Conservation (phyloP, 1,140 invertebrate species). For the Nephotettix cincticeps region DNA sequence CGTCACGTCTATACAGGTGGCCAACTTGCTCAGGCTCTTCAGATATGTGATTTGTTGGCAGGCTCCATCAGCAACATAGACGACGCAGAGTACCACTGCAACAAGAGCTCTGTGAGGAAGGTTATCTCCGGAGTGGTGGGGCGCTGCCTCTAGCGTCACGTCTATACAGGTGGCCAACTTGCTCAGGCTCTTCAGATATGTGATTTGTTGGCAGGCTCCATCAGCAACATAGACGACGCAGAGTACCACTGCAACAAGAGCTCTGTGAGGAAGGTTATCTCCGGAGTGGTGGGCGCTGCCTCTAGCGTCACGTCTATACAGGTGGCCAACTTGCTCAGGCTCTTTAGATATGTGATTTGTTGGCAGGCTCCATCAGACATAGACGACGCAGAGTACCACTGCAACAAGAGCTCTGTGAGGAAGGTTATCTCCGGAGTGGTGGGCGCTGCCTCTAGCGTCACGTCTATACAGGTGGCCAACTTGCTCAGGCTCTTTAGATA, state of each 20-base stretch:
- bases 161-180: conserved; percentile 96
- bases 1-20: conserved; percentile 94
- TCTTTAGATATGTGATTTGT: no score
- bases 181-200: conserved; percentile 84
- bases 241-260: conserved; percentile 86
- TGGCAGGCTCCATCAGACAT: no score
- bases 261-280: conserved; percentile 83
- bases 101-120: conserved; percentile 78
- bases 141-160: conserved; percentile 91
- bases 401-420: no score
- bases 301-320: no score
- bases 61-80: conserved; percentile 95
- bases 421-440: no score
- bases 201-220: conserved; percentile 71
- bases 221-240: conserved; percentile 90
- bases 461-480: no score
- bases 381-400: no score
- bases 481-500: no score
- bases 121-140: conserved; percentile 95
- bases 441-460: no score
- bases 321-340: no score
- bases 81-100: conserved; percentile 84
- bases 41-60: conserved; percentile 64
- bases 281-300: no score
- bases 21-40: conserved; percentile 90